Evolutionary conservation across 1,140 invertebrate species (phyloP), one percentile per base, ranked within the genome.

Genomic region (Drosophila teissieri): DNA sequence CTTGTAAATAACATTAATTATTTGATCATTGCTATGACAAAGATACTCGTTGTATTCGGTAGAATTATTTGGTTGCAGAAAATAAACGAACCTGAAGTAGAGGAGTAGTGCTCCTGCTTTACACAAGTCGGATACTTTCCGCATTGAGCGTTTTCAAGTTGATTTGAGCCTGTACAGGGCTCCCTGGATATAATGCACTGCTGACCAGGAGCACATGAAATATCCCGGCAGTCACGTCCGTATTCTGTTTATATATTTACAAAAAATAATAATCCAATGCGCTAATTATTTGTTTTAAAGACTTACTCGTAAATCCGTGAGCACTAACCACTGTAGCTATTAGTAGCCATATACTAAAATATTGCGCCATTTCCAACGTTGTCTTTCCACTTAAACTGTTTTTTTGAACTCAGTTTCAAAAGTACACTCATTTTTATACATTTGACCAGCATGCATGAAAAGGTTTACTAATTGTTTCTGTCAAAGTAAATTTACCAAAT

Each of bases 401-500:
- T 5, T 45, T 22, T 52, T 52, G 27, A 19, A 19, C 19, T 44
- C 4, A 19, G 37, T 2, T 17, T 17, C 7, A 11, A 6, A 22
- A 51, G 15, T 27, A 27, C 17, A 3, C 17, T 12, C 27, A 44
- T 53, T 52, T 68, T 68, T 68, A 68, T 68, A 68, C 39, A 3
- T 51, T 27, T 52, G 36, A 2, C 12, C n/a, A 45, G 2, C 19
- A 65, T 12, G 61, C 61, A 22, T 45, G 46, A 52, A 65, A 53
- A 37, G 4, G 3, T 53, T 2, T n/a, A 10, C 6, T 68, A 53
- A 68, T 68, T 65, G 19, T 14, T 65, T 52, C 2, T 36, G 61
- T 36, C 22, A 65, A 17, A 52, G 3, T 52, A 27, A 65, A 65
- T 68, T 65, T 44, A 65, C 19, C 19, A 53, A 68, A 68, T 68